A percentile compares a stretch with the other conserved stretches of the same genome.
Evolutionary conservation across 2,113 vertebrate species (phyloP).

Genomic region (Sinosuthora webbiana): DNA sequence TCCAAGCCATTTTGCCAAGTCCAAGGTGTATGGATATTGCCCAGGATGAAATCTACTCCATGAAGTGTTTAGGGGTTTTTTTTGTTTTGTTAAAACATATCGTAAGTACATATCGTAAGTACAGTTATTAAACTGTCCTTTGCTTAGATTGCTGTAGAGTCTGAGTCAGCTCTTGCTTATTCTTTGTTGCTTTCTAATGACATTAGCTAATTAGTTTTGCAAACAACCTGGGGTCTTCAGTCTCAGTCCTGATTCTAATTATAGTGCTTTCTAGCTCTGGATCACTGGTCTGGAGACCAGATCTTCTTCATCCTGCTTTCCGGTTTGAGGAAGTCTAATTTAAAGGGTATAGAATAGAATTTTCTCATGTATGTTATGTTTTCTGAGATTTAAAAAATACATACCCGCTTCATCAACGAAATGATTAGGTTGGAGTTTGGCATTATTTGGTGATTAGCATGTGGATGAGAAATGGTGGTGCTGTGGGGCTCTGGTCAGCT

Average conservation of each 20-base stretch:
- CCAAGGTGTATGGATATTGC: not conserved
- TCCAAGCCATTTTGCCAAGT: conserved; percentile 8
- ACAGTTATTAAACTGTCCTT: conserved; percentile 39
- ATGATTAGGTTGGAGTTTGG: not conserved
- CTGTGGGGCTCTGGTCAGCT: not conserved
- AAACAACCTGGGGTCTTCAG: not conserved
- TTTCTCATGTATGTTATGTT: not conserved
- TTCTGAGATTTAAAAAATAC: not conserved
- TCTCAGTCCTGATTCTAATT: conserved; percentile 7
- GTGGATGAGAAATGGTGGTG: not conserved
- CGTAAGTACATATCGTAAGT: not conserved
- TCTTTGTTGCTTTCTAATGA: conserved; percentile 39
- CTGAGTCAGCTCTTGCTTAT: conserved; percentile 3
- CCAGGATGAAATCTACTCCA: not conserved
- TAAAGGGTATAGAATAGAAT: not conserved
- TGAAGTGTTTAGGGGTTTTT: not conserved
- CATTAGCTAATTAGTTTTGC: conserved; percentile 46
- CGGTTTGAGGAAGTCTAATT: not conserved
- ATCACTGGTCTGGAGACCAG: not conserved
- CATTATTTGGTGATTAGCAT: not conserved
- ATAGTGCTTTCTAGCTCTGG: not conserved
- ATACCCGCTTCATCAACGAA: not conserved
- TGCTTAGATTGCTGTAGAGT: conserved; percentile 8
- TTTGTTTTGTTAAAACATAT: not conserved
- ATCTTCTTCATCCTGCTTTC: not conserved